These are phyloP conservation scores for Actinemys pallida DNA, from an alignment of 2,113 vertebrate species.

Conservation along the genomic window DNA sequence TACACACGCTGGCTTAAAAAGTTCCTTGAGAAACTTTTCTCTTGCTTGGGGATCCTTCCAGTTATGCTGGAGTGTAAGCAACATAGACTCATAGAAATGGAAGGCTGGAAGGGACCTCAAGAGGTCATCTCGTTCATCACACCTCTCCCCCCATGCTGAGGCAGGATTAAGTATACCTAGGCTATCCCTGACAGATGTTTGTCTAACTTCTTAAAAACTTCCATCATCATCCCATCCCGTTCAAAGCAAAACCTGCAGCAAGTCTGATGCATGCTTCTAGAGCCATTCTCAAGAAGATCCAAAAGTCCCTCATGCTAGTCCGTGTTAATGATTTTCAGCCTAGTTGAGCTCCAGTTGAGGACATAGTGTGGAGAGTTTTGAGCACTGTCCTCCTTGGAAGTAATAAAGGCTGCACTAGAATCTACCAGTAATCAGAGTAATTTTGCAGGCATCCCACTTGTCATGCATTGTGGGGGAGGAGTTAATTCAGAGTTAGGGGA, in stretches of 20 bases:
- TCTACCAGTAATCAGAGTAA: neutral
- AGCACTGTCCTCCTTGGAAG: neutral
- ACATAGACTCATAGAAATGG: no score
- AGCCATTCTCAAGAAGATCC: neutral
- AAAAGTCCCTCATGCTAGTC: neutral
- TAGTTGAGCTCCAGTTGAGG: neutral
- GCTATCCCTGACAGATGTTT: neutral
- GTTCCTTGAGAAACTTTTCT: neutral
- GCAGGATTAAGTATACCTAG: no score
- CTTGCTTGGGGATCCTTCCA: neutral
- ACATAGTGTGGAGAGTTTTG: neutral
- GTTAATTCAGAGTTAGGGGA: neutral
- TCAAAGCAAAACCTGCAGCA: neutral
- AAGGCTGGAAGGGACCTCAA: neutral
- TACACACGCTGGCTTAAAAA: neutral
- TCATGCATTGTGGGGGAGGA: neutral
- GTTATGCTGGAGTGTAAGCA: neutral
- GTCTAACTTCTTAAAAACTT: neutral
- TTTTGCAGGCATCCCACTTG: neutral
- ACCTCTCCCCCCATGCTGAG: no score
- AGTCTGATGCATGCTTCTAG: neutral
- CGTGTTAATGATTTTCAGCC: neutral
- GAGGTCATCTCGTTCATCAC: no score
- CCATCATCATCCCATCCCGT: neutral
- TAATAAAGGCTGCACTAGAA: neutral